Evolutionary conservation across 2,888 invertebrate genomes (phyloP).

Genomic region (Agrochola macilenta): DNA sequence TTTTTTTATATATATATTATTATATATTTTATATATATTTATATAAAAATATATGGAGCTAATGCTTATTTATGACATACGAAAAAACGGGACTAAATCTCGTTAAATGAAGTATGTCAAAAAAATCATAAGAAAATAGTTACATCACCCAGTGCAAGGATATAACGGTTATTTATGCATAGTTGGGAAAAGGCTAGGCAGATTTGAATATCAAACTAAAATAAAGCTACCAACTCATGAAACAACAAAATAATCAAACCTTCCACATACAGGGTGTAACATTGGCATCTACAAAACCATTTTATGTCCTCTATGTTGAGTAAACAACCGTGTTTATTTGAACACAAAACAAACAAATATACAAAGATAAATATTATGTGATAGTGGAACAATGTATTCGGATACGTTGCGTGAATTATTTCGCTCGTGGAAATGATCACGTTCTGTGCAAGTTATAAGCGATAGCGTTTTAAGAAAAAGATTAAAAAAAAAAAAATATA

Average conservation of each 20-base stretch:
- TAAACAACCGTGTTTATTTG: slow-evolving; percentile 50
- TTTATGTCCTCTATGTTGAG: slow-evolving; percentile 18
- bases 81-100: no score
- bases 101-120: no score
- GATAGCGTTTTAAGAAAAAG: slow-evolving; percentile 16
- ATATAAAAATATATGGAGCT: no score
- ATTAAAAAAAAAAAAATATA: no score
- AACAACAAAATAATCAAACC: not conserved
- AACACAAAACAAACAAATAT: slow-evolving; percentile 48
- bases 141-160: no score
- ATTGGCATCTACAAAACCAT: slow-evolving; percentile 10
- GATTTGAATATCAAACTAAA: not conserved
- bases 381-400: slow-evolving; percentile 43
- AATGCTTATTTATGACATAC: no score
- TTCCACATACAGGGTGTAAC: not conserved
- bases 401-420: slow-evolving; percentile 49
- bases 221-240: not conserved
- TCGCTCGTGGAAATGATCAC: slow-evolving; percentile 25
- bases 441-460: slow-evolving; percentile 21
- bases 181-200: no score
- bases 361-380: slow-evolving; percentile 48
- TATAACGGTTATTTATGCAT: no score
- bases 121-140: no score
- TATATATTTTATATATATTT: no score
- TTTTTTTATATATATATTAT: no score